phyloP scores from a whole-genome alignment of 2,797 vertebrate species.

The Prionace glauca region DNA sequence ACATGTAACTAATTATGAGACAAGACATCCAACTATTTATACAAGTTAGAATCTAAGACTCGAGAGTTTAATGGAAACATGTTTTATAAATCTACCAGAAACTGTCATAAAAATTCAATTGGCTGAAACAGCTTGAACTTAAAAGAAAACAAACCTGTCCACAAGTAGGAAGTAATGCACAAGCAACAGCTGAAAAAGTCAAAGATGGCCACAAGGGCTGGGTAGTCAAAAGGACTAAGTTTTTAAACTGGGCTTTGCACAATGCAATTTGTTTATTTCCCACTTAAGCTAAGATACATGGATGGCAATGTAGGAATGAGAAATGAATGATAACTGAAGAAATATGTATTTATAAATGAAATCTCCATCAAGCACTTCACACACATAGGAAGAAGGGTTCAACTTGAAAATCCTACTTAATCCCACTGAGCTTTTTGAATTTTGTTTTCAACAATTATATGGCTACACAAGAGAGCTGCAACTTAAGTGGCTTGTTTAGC shows the following conservation, averaged over 20 bases:
- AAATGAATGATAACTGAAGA: conserved; percentile 18
- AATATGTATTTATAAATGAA: neutral
- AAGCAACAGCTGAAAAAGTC: neutral
- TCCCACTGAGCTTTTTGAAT: neutral
- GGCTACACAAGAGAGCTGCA: neutral
- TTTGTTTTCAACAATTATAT: neutral
- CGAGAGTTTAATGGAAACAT: neutral
- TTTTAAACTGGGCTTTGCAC: neutral
- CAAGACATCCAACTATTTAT: neutral
- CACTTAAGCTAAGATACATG: neutral
- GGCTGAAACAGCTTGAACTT: neutral
- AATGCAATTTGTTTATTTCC: neutral
- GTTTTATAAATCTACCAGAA: conserved; percentile 16
- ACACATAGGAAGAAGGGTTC: neutral
- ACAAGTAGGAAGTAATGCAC: neutral
- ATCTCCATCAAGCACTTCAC: neutral
- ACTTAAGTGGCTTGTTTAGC: neutral
- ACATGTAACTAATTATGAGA: neutral
- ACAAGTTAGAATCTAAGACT: neutral
- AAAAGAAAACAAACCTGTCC: neutral
- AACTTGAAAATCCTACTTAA: neutral
- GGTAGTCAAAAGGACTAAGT: neutral
- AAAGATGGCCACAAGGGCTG: neutral
- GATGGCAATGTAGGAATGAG: conserved; percentile 25
- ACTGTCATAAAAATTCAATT: neutral